Conservation (phyloP, 2,797 vertebrate species). For the Myotis daubentonii region DNA sequence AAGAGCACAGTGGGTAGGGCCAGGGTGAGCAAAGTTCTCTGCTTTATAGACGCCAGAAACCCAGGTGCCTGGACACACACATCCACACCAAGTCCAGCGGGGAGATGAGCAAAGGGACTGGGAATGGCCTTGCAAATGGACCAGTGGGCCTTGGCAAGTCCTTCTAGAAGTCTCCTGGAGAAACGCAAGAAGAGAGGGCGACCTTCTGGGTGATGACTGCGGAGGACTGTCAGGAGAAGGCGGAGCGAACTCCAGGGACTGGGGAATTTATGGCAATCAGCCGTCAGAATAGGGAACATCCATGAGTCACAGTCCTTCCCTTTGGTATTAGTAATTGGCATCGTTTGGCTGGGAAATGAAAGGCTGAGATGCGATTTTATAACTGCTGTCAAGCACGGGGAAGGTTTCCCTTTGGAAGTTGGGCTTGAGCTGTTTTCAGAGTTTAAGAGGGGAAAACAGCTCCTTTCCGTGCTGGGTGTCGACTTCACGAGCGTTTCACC, state of each 20-base stretch:
- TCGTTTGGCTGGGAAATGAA: slow-evolving; percentile 23
- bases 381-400: slow-evolving; percentile 26
- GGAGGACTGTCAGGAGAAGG: neutral
- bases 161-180: slow-evolving; percentile 48
- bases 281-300: slow-evolving; percentile 37
- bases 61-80: neutral
- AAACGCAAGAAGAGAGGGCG: neutral
- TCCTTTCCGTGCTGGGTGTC: neutral
- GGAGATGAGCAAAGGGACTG: neutral
- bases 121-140: slow-evolving; percentile 6
- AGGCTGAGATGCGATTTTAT: slow-evolving; percentile 18
- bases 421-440: neutral
- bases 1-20: neutral
- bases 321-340: slow-evolving; percentile 43
- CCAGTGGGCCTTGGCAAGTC: neutral
- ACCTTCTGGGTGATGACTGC: neutral
- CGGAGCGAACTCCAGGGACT: neutral
- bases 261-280: slow-evolving; percentile 14
- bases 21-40: neutral
- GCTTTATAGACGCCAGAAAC: neutral
- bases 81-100: neutral
- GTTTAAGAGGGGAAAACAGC: neutral
- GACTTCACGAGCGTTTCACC: slow-evolving; percentile 11
- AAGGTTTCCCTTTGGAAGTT: slow-evolving; percentile 4
- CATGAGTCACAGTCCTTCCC: slow-evolving; percentile 21